Evolutionary conservation across 2,113 vertebrate species (phyloP), one percentile per base, ranked within the genome.

Genomic region (Lathamus discolor): DNA sequence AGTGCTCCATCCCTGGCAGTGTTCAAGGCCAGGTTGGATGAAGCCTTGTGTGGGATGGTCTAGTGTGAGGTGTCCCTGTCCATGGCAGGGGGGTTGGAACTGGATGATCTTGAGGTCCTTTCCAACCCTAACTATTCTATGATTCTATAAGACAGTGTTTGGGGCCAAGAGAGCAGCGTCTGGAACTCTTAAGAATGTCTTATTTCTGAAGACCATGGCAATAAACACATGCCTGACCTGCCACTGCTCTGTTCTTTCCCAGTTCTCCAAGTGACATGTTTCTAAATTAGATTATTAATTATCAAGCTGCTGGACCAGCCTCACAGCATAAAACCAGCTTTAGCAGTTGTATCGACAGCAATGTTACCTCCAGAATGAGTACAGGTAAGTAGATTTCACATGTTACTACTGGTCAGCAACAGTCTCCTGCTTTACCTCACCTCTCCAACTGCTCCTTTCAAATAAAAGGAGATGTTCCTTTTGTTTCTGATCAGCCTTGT

Each of bases 221-320:
- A 64, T 69, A 69, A 92, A 52, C 0, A 2, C 6, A 14, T 35
- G 13, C 25, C 46, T 0, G 0, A 33, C 2, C 49, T 83, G 35
- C 11, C 49, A 67, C 0, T 48, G 16, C 29, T 89, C 20, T 6
- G 0, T 52, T 68, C 59, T 66, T 93, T 63, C 51, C 23, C 35
- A 51, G 0, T 31, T 68, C 23, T 83, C 33, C 72, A 49, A 73
- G 44, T 44, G 22, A 46, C 15, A 33, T 33, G 9, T 33, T 87
- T 68, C 37, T 67, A 23, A 85, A 62, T 72, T 41, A 75, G 27
- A 52, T 78, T 81, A 72, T 61, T 74, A 82, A 68, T 88, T 73
- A 66, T 28, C 76, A 61, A 80, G 75, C 23, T 2, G 2, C 22
- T 0, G 0, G 61, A 86, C 31, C 48, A 93, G 46, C 37, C 39